Percentiles rank a stretch among this genome's conserved stretches.
phyloP scores from a whole-genome alignment of 2,113 vertebrate genomes.

The Micromys minutus region DNA sequence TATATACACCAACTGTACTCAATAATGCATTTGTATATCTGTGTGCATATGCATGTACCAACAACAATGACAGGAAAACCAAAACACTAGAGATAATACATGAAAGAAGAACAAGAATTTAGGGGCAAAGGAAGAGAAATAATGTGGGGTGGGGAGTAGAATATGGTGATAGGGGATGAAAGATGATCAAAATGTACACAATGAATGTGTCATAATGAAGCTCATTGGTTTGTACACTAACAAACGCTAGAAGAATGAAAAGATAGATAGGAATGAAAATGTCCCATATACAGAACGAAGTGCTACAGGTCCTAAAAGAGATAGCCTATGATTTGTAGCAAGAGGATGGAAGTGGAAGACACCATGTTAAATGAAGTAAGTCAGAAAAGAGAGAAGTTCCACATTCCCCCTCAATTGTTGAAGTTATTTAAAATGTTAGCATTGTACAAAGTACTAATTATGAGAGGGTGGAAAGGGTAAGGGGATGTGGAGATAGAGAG shows the following conservation, averaged over 20 bases:
- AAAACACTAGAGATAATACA: not conserved
- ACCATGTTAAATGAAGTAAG: not conserved
- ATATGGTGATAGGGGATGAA: no score
- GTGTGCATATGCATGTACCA: not conserved
- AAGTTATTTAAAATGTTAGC: not conserved
- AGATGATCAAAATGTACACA: not conserved
- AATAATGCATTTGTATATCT: not conserved
- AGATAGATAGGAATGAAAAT: not conserved
- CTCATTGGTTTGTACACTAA: not conserved
- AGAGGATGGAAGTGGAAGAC: not conserved
- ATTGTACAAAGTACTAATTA: not conserved
- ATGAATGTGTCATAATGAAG: not conserved
- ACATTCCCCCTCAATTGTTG: not conserved
- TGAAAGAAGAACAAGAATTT: not conserved
- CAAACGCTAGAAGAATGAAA: not conserved
- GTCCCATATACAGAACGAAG: not conserved
- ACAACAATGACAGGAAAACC: not conserved
- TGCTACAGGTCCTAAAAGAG: not conserved
- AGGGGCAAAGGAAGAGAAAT: not conserved
- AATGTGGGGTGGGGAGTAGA: not conserved
- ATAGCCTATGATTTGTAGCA: not conserved
- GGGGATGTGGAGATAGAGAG: not conserved
- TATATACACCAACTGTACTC: not conserved
- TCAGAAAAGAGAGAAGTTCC: not conserved
- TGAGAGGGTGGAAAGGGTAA: not conserved